A percentile compares a stretch with the other conserved stretches of the same genome.
These are phyloP conservation scores for Pollimyrus isidori DNA, from an alignment of 2,113 vertebrate genomes.

Conservation along the genomic window DNA sequence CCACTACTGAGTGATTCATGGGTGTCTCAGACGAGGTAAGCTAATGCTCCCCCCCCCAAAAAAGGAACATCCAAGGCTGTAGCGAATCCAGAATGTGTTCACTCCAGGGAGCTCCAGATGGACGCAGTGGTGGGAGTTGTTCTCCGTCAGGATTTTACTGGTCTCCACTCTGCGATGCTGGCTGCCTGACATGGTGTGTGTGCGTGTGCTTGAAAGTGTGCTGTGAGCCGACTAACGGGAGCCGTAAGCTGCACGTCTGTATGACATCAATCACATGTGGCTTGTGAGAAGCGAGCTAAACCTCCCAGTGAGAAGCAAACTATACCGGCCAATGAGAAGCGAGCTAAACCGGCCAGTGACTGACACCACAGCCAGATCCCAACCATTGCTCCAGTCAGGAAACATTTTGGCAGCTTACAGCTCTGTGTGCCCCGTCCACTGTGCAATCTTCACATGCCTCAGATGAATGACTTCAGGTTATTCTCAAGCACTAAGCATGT, in stretches of 20 bases:
- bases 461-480: neutral
- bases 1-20: conserved; percentile 1
- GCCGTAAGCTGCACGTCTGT: neutral
- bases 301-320: neutral
- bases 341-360: neutral
- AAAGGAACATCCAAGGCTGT: neutral
- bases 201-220: neutral
- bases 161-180: neutral
- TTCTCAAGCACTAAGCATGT: neutral
- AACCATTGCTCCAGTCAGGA: neutral
- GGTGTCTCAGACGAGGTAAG: neutral
- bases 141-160: neutral
- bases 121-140: neutral
- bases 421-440: neutral
- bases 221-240: neutral
- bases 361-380: neutral
- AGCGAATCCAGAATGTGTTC: neutral
- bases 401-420: neutral
- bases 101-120: neutral
- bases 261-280: neutral
- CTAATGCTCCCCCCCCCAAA: neutral
- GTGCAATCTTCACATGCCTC: neutral
- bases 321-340: neutral
- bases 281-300: neutral
- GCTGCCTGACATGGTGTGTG: neutral